Base-by-base conservation (phyloP, 2,888 invertebrate species). In the Pheosia tremula region DNA sequence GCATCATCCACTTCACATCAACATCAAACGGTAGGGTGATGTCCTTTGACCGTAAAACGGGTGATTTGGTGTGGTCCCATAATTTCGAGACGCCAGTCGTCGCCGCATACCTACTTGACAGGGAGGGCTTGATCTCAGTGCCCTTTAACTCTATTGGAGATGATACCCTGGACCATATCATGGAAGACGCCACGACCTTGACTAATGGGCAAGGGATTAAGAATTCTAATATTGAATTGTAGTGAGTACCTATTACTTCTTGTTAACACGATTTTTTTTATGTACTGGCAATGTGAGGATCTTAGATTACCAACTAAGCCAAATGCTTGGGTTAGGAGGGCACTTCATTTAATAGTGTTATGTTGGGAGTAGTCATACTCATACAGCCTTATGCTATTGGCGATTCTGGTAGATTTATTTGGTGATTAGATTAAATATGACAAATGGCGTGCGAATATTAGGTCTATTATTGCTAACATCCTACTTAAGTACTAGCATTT, bases 71-170 rank as follows among this genome's bases (percentile, higher is more conserved):
- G 37, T 99, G 99, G 99, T 96, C 97, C 69, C 95, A 95, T 57
- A 97, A 98, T 85, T 95, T 98, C 50, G 96, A 96, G 60, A 98
- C 98, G 53, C 99, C 99, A 0, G 96, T 99, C 0, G 97, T 99
- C 57, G 98, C 98, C 0, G 96, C 98, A 66, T 99, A 98, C 85
- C 88, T 96, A 13, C 88, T 97, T 60, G 96, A 96, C 69, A 94
- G 95, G 36, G 96, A 97, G 58, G 97, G 97, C 1, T 94, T 98
- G 58, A 94, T 97, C 53, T 96, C 97, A 60, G 95, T 98, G 56
- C 98, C 98, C 0, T 98, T 98, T 87, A 97, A 97, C 58, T 97
- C 97, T 43, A 96, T 98, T 55, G 98, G 98, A 0, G 97, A 98
- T 73, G 97, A 97, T 75, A 98, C 98, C 0, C 94, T 98, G 62